A percentile compares a stretch with the other conserved stretches of the same genome.
phyloP scores from a whole-genome alignment of 2,797 vertebrate species.

The Knipowitschia caucasica region DNA sequence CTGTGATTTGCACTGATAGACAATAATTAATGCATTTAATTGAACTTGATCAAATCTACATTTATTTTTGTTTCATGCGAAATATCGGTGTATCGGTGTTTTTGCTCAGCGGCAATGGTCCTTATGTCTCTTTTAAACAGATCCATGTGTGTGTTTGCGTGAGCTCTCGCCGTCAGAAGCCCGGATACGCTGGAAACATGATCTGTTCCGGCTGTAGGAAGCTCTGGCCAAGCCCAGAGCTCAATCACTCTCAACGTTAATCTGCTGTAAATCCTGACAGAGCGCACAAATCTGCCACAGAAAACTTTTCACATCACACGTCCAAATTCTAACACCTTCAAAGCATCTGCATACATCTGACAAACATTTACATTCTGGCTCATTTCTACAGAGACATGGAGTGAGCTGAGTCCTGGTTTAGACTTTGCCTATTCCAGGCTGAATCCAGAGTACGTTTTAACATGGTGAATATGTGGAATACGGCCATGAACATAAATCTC shows the following conservation, averaged over 20 bases:
- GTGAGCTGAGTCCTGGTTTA: too few species aligned
- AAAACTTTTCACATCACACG: slow-evolving; percentile 59
- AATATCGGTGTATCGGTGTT: too few species aligned
- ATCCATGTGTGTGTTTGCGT: neutral
- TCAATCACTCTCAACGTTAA: slow-evolving; percentile 70
- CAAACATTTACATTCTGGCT: slow-evolving; percentile 11
- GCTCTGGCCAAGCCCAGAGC: slow-evolving; percentile 40
- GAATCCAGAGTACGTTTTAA: too few species aligned
- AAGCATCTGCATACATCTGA: slow-evolving; percentile 21
- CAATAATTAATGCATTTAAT: too few species aligned
- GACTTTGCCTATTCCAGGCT: too few species aligned
- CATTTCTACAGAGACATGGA: neutral
- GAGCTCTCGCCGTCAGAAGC: slow-evolving; percentile 4
- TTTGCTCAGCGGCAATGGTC: too few species aligned
- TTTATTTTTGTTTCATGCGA: too few species aligned
- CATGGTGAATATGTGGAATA: too few species aligned
- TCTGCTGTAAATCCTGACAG: slow-evolving; percentile 65
- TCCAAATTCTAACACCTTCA: slow-evolving; percentile 51
- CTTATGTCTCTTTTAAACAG: neutral
- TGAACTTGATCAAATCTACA: too few species aligned
- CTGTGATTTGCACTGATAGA: too few species aligned
- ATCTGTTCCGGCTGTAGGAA: slow-evolving; percentile 31
- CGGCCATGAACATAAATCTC: too few species aligned
- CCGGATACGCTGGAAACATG: slow-evolving; percentile 27
- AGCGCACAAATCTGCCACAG: slow-evolving; percentile 51